Evolutionary conservation across 2,888 invertebrate species (phyloP), one percentile per base, ranked within the genome.

Genomic region (Standfussiana lucernea): DNA sequence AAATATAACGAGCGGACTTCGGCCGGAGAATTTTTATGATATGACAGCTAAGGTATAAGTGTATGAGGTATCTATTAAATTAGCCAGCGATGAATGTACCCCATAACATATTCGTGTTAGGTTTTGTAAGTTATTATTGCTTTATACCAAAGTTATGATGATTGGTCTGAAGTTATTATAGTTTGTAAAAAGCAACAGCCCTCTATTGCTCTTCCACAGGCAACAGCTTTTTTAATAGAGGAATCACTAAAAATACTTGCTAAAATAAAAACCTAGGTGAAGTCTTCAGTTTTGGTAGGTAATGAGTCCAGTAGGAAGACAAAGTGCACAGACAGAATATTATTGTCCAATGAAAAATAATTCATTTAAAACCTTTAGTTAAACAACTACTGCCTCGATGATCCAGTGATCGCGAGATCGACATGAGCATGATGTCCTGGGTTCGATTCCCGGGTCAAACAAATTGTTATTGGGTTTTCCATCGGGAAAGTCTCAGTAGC

Each of bases 1-100:
- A 72, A 71, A 71, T 66, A 47, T 89, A 90, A 90, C 87, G 84
- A 90, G 86, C 82, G 72, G 50, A 81, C 72, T 72, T 78, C 64
- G 59, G 50, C 65, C 62, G 45, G 65, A 82, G 75, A 78, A 83
- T 88, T 84, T 89, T 80, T 84, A 85, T 79, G 81, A 69, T 72
- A 67, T 21, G 68, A 76, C 72, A 69, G 62, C 53, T 66, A 50
- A 69, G 76, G 71, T 45, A 62, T 67, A 28, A 11, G 42, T 37
- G 13, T 66, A 37, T 81, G 45, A 61, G 11, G 37, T 66, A 74
- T 75, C 35, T 65, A 59, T 69, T 69, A 59, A 76, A 84, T 84
- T 75, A 65, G 68, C 67, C 45, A 79, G 47, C 40, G 56, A 40
- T 71, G 62, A 53, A 37, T 47, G 70, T 68, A 35, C 42, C 24